Percentiles rank a stretch among this genome's conserved stretches.
These are phyloP conservation scores for Acanthochromis polyacanthus DNA, from an alignment of 2,113 vertebrate genomes.

Conservation along the genomic window DNA sequence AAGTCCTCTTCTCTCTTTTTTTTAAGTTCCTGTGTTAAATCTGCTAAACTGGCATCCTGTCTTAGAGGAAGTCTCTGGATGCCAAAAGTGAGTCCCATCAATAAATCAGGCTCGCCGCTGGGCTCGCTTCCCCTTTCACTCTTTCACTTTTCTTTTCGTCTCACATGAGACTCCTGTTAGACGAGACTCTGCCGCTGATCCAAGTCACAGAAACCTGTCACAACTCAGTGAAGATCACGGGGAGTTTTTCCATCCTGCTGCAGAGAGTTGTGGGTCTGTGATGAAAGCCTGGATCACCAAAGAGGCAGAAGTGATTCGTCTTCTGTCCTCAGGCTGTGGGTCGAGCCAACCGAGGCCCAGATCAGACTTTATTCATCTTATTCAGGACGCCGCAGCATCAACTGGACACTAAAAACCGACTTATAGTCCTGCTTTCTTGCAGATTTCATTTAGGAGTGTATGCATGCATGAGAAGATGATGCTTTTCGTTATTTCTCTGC, in stretches of 20 bases:
- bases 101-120: conserved; percentile 68
- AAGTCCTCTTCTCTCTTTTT: neutral
- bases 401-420: conserved; percentile 1
- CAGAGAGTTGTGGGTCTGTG: neutral
- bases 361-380: conserved; percentile 7
- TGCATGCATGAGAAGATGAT: no score
- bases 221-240: neutral
- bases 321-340: conserved; percentile 55
- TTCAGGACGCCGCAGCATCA: neutral
- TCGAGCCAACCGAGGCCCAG: conserved; percentile 1
- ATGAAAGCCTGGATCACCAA: conserved; percentile 48
- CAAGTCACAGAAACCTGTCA: no score
- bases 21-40: conserved; percentile 36
- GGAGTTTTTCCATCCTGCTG: conserved; percentile 19
- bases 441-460: neutral
- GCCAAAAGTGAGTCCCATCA: conserved; percentile 59
- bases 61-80: conserved; percentile 55
- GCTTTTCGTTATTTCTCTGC: no score
- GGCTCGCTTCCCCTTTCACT: conserved; percentile 61
- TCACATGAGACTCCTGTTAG: conserved; percentile 16
- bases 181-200: neutral
- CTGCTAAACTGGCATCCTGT: conserved; percentile 55
- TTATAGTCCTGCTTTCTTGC: conserved; percentile 20
- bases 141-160: conserved; percentile 52
- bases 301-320: conserved; percentile 57